Evolutionary conservation across 2,797 vertebrate genomes (phyloP).

Genomic region (Sebastes iracundus): DNA sequence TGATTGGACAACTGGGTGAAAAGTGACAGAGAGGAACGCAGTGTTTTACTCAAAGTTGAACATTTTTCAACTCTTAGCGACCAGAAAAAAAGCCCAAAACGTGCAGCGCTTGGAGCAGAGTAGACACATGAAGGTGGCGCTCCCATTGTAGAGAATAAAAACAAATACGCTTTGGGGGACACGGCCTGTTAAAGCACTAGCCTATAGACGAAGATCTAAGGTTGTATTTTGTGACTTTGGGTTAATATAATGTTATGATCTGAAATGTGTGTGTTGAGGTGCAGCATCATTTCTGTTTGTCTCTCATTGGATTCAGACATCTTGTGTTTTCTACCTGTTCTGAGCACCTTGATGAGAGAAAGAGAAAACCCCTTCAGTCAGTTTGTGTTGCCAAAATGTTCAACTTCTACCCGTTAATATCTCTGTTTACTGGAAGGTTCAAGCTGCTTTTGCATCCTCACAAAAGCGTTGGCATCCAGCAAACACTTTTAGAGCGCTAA

Average conservation of each 20-base stretch:
- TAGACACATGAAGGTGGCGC: no score
- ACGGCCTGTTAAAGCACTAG: no score
- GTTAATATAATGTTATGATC: not conserved
- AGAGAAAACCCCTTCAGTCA: not conserved
- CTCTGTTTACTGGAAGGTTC: constrained; percentile 12
- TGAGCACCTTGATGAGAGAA: not conserved
- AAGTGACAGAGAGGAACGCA: no score
- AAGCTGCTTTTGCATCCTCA: constrained; percentile 29
- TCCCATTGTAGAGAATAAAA: no score
- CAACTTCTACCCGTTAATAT: not conserved
- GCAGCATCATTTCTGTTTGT: not conserved
- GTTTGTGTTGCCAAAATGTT: not conserved
- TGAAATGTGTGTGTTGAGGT: not conserved
- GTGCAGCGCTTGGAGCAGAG: no score
- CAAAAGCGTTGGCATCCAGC: constrained; percentile 11
- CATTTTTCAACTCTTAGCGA: no score
- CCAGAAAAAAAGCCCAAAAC: no score
- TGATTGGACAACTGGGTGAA: no score
- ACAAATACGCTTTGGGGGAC: no score
- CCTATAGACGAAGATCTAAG: not conserved
- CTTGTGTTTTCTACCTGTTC: not conserved
- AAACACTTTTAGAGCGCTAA: constrained; percentile 34
- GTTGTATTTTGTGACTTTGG: not conserved
- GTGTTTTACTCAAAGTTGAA: no score
- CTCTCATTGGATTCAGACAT: not conserved